phyloP scores from a whole-genome alignment of 2,797 vertebrate genomes.

The Spondyliosoma cantharus region DNA sequence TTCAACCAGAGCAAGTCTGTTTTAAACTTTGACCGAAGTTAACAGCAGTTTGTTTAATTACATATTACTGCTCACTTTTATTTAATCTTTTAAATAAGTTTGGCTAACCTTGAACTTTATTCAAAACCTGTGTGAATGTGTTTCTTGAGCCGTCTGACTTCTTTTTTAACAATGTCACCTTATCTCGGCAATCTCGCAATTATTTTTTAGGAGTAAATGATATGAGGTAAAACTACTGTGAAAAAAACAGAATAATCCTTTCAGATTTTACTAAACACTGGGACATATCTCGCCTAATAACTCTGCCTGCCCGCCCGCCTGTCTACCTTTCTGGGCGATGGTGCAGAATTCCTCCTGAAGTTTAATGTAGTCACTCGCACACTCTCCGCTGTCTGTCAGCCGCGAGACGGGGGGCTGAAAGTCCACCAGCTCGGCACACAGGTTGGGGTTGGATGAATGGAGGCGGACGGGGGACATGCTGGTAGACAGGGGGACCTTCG shows the following conservation, averaged over 20 bases:
- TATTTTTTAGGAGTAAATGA: background rate
- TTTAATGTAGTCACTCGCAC: conserved; percentile 94
- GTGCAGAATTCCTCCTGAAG: conserved; percentile 98
- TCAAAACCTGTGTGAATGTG: background rate
- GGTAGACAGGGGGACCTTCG: conserved; percentile 93
- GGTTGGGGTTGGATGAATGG: conserved; percentile 98
- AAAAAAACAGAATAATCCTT: background rate
- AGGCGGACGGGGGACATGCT: conserved; percentile 94
- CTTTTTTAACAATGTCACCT: background rate
- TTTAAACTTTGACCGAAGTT: background rate
- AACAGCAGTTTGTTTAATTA: background rate
- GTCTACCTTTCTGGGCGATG: conserved; percentile 96
- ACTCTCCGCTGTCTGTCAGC: conserved; percentile 89
- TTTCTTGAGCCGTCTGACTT: background rate
- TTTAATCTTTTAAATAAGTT: background rate
- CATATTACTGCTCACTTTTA: background rate
- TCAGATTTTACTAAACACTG: background rate
- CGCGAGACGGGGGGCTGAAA: conserved; percentile 90
- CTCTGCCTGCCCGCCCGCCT: background rate
- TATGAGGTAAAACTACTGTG: background rate
- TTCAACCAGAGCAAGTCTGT: background rate
- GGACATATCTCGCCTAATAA: background rate
- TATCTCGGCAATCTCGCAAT: background rate
- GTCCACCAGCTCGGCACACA: conserved; percentile 93
- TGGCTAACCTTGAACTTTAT: background rate